Evolutionary conservation across 1,140 invertebrate species (phyloP), one percentile per base, ranked within the genome.

Genomic region (Forficula auricularia): DNA sequence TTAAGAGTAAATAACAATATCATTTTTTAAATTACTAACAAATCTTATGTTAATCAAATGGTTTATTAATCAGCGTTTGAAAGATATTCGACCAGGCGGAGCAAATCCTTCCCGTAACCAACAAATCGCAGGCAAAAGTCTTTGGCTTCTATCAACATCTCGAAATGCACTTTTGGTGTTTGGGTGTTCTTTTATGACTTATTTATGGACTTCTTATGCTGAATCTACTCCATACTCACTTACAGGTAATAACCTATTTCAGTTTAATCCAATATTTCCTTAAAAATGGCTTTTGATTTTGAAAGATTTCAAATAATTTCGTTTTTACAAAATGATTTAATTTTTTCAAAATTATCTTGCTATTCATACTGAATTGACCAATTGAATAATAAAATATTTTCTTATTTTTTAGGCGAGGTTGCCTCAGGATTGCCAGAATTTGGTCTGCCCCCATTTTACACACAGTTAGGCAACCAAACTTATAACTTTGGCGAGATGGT

Each of bases 21-120:
- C 10, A 4, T 27, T 27, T 27, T 27, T 4, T 27, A 27, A 27
- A 27, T 27, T 27, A n/a, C 22, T 27, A 10, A 10, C n/a, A 27
- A 27, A 27, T 27, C 22, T 27, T 10, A 27, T 27, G 22, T 27
- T 27, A 27, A 27, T 4, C 4, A 27, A n/a, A n/a, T n/a, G n/a
- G n/a, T 32, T 32, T 27, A 43, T 47, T 19, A 63, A 62, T 38
- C 56, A 78, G 75, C 76, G 75, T 73, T 60, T 78, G 52, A 79
- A 77, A 54, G 72, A 77, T 27, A 50, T 68, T 0, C 53, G 51
- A 61, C 50, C 45, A 42, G 41, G 14, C 36, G 43, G 14, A 16
- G 2, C 20, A 39, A 19, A 9, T 13, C 18, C 18, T 10, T 35
- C 6, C 3, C 3, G 10, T 15, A 33, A 34, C 12, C 41, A 48